Evolutionary conservation across 2,888 invertebrate genomes (phyloP), one percentile per base, ranked within the genome.

Genomic region (Pollenia angustigena): DNA sequence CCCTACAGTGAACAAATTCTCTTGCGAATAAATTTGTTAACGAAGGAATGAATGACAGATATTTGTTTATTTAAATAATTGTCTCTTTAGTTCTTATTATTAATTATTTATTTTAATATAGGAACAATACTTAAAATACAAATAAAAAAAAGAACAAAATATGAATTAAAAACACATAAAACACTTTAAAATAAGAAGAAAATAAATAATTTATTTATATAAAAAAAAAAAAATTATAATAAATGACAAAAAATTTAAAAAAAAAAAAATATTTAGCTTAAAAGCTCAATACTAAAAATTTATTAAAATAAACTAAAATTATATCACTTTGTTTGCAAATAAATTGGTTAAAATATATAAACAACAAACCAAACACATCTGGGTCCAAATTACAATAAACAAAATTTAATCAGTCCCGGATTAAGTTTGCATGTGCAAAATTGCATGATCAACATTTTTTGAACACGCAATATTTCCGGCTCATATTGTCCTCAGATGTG

Each of bases 241-340:
- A 48, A 74, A 66, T 69, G 16, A 74, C n/a, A 48, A n/a, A 68
- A 23, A 52, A 44, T 58, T 74, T 54, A 69, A 69, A 58, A 54
- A 54, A 76, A 54, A 76, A 23, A 72, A 75, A 42, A 72, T 76
- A 81, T 76, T 76, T 72, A 87, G 87, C 84, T 87, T 87, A 56
- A 87, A 84, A 87, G 87, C 84, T 84, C 87, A 87, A 87, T 87
- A 87, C 87, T 87, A 84, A 87, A 32, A 76, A 62, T 79, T 68
- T 82, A 62, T 76, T 81, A 74, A 81, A 81, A 82, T 81, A 84
- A 87, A 84, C 87, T 90, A 91, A 85, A 90, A 91, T 90, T 92
- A 92, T 92, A 92, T 92, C 92, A 92, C 92, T 91, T 91, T 87
- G 88, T 90, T 92, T 90, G 91, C 91, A 92, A 90, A 91, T 90